Conservation (phyloP, 1,140 invertebrate genomes). For the Penaeus chinensis region DNA sequence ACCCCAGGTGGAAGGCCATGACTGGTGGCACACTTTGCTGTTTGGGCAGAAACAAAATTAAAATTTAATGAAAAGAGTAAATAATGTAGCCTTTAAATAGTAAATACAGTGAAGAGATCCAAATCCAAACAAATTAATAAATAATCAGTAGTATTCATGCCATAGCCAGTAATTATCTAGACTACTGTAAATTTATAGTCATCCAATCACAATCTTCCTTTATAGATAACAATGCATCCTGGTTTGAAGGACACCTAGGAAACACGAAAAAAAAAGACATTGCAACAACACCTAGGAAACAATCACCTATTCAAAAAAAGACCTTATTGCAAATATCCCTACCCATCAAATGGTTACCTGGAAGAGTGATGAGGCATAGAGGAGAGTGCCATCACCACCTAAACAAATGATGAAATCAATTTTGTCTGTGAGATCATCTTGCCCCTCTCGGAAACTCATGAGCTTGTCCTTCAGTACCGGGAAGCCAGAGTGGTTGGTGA, state of each 20-base stretch:
- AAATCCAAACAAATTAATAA: too few species aligned
- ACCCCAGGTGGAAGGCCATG: constrained; percentile 98
- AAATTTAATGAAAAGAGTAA: background rate
- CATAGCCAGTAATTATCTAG: too few species aligned
- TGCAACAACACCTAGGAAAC: background rate
- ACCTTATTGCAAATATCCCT: background rate
- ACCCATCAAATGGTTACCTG: constrained; percentile 70
- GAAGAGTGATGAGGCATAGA: constrained; percentile 94
- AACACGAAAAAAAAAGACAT: too few species aligned
- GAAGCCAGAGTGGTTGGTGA: constrained; percentile 80
- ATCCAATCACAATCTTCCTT: too few species aligned
- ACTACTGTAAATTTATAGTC: too few species aligned
- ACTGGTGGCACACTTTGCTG: constrained; percentile 96
- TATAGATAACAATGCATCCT: too few species aligned
- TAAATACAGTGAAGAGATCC: too few species aligned
- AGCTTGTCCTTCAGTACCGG: constrained; percentile 82
- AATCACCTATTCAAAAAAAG: background rate
- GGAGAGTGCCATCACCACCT: constrained; percentile 94
- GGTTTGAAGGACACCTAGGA: too few species aligned
- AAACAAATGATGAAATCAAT: constrained; percentile 97
- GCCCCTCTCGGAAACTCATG: constrained; percentile 91
- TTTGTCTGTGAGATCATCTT: constrained; percentile 81
- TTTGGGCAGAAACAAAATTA: constrained; percentile 64
- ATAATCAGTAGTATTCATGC: too few species aligned
- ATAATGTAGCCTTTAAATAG: background rate